Percentiles rank a stretch among this genome's conserved stretches.
Conservation (phyloP, 2,888 invertebrate species). For the Nomada flava region DNA sequence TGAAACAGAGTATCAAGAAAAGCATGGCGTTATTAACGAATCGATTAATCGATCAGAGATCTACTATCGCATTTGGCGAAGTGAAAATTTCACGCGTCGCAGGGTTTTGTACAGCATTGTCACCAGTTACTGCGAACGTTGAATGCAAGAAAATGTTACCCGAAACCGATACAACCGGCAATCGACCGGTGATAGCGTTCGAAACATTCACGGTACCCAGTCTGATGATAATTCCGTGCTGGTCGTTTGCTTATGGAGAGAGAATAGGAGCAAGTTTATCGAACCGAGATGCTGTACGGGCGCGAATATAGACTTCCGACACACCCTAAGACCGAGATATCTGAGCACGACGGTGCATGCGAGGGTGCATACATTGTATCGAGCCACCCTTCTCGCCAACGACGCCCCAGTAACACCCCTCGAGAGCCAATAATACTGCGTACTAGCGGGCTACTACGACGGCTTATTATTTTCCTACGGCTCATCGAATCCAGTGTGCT, state of each 20-base stretch:
- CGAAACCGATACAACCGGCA: neutral
- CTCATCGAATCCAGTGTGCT: constrained; percentile 82
- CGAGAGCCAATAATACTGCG: constrained; percentile 80
- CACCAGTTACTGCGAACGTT: neutral
- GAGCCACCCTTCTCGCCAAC: constrained; percentile 70
- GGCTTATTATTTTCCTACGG: constrained; percentile 84
- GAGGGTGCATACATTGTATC: constrained; percentile 82
- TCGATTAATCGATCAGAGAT: too few relatives aligned
- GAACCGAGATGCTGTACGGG: constrained; percentile 71
- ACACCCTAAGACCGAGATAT: constrained; percentile 77
- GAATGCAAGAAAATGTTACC: neutral
- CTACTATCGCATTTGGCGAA: too few relatives aligned
- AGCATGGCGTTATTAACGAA: too few relatives aligned
- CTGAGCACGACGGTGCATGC: constrained; percentile 74
- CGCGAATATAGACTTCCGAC: constrained; percentile 76
- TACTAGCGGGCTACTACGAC: constrained; percentile 73
- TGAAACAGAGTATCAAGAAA: too few relatives aligned
- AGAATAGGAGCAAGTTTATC: constrained; percentile 69
- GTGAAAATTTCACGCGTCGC: too few relatives aligned
- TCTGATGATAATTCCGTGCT: constrained; percentile 51
- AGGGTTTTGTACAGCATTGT: neutral
- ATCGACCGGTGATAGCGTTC: neutral
- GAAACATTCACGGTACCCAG: constrained; percentile 25
- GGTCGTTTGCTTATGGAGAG: constrained; percentile 45
- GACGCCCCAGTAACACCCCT: constrained; percentile 74